Base-by-base conservation (phyloP, 1,140 invertebrate genomes). In the Drosophila sproati region DNA sequence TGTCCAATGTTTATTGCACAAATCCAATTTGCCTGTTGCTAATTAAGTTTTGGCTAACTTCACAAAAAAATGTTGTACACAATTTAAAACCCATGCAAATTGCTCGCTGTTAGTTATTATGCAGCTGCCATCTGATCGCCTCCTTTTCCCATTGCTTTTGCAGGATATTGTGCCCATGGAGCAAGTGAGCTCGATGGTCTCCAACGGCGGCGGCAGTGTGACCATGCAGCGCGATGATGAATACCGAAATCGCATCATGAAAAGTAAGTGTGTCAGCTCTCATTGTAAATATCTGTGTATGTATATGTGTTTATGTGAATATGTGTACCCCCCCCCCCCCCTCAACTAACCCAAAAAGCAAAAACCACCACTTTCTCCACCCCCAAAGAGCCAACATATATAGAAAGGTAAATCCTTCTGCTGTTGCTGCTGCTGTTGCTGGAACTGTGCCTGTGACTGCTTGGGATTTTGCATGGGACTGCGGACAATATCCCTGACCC, bases 121-220 rank as follows among this genome's bases (percentile, higher is more conserved):
- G 45, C 5, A 51, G 28, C 61, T 64, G 35, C 8, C 41, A 8
- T 29, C 7, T 54, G 41, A 73, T 63, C 5, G 60, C 37, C 29
- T 10, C 4, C n/a, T 39, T 31, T 8, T 3, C 3, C n/a, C 34
- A 39, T 54, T 43, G 6, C 3, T 57, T 45, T 83, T 87, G 51
- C 91, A 92, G 91, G 91, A 92, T 87, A 92, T 92, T 85, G 91
- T 92, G 78, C 91, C 91, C 61, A 92, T 92, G 91, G 91, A 92
- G 89, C 91, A 91, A 88, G 85, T 92, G 66, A 92, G 91, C 82
- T 92, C 91, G 60, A 91, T 92, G 89, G 91, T 92, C 69, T 92
- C 91, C 73, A 92, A 92, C 64, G 91, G 91, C 8, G 91, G 91
- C 50, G 91, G 91, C 57, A 92, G 91, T 55, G 89, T 91, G 8